Evolutionary conservation across 2,113 vertebrate species (phyloP).

Genomic region (Oreochromis spilurus): DNA sequence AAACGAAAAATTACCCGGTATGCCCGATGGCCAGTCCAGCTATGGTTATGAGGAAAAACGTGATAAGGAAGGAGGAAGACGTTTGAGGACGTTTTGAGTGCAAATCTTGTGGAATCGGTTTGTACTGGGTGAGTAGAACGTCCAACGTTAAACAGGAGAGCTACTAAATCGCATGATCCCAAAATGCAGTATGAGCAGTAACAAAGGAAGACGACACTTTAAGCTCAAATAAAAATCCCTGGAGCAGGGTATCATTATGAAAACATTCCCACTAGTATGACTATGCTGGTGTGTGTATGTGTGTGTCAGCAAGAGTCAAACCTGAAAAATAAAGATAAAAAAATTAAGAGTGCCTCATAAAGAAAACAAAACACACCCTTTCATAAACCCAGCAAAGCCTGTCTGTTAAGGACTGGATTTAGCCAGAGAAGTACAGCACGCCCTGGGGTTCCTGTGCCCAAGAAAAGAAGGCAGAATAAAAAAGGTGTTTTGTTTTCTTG

Average conservation of each 20-base stretch:
- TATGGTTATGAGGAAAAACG: neutral
- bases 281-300: neutral
- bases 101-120: neutral
- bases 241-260: neutral
- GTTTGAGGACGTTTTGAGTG: neutral
- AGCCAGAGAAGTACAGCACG: neutral
- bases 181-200: neutral
- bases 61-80: neutral
- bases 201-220: neutral
- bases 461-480: constrained; percentile 1
- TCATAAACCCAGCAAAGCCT: neutral
- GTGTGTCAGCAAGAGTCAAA: neutral
- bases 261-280: neutral
- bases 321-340: neutral
- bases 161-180: neutral
- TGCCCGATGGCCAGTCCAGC: no score
- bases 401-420: neutral
- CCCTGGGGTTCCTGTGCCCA: neutral
- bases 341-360: neutral
- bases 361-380: neutral
- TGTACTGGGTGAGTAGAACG: neutral
- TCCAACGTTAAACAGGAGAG: neutral
- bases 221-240: neutral
- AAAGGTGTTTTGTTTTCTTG: neutral
- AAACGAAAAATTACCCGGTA: no score